Percentiles rank a stretch among this genome's conserved stretches.
These are phyloP conservation scores for Babylonia areolata DNA, from an alignment of 1,140 invertebrate genomes.

Conservation along the genomic window DNA sequence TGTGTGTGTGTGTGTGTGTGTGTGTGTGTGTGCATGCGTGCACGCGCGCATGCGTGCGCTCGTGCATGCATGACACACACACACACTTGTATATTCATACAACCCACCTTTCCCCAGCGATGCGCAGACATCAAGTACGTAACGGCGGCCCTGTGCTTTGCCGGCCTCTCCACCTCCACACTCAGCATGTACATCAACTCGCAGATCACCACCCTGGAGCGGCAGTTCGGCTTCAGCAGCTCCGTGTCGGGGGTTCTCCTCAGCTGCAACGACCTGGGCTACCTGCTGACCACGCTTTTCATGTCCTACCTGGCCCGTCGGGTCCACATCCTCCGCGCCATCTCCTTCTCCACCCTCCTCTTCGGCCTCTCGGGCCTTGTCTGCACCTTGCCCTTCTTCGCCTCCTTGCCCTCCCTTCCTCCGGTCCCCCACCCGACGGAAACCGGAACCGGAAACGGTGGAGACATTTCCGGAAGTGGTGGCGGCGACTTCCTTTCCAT, in stretches of 20 bases:
- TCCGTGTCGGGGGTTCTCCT: slow-evolving; percentile 63
- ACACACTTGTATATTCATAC: not conserved
- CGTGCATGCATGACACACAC: not conserved
- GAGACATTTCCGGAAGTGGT: not conserved
- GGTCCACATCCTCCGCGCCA: slow-evolving; percentile 62
- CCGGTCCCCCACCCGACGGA: not conserved
- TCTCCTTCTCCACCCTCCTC: slow-evolving; percentile 60
- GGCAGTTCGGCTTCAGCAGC: slow-evolving; percentile 67
- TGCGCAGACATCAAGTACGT: slow-evolving; percentile 58
- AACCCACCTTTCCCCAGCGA: slow-evolving; percentile 25
- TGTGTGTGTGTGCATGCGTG: not conserved
- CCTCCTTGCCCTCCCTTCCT: slow-evolving; percentile 19
- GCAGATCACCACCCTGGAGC: slow-evolving; percentile 66
- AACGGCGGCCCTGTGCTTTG: slow-evolving; percentile 52
- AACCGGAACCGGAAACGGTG: not conserved
- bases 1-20: too few species aligned
- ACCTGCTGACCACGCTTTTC: slow-evolving; percentile 59
- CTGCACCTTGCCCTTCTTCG: slow-evolving; percentile 66
- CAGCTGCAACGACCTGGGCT: slow-evolving; percentile 70
- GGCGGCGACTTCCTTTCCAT: too few species aligned
- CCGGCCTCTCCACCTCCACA: slow-evolving; percentile 58
- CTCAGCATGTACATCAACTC: slow-evolving; percentile 51
- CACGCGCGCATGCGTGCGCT: not conserved
- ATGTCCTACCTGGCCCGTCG: slow-evolving; percentile 59
- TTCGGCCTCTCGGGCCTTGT: slow-evolving; percentile 66